Conservation (phyloP, 2,113 vertebrate genomes). For the Phalacrocorax brasilianus region DNA sequence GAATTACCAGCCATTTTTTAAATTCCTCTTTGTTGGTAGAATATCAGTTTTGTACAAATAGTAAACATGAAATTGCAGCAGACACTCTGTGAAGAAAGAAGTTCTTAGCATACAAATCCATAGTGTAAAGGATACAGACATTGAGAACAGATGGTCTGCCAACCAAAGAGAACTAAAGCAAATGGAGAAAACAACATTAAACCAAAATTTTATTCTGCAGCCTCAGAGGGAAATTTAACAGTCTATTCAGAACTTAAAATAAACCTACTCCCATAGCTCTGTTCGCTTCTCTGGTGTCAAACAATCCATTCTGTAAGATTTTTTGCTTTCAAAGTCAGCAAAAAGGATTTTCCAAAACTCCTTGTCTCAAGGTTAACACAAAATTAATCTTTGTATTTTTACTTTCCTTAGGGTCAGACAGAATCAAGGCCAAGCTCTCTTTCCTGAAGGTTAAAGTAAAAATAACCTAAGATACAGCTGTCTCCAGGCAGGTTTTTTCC, state of each 20-base stretch:
- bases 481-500: not conserved
- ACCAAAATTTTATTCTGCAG: not conserved
- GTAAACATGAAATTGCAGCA: conserved; percentile 11
- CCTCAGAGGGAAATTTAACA: not conserved
- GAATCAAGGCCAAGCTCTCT: not conserved
- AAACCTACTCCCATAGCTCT: not conserved
- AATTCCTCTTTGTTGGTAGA: not conserved
- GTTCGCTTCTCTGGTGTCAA: not conserved
- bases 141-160: conserved; percentile 26
- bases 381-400: not conserved
- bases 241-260: not conserved
- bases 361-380: not conserved
- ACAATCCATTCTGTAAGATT: not conserved
- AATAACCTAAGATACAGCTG: not conserved
- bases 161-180: not conserved
- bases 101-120: not conserved
- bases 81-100: not conserved
- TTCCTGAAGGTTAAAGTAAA: not conserved
- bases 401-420: not conserved
- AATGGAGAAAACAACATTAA: conserved; percentile 18
- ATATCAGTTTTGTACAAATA: not conserved
- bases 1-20: not conserved
- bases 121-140: not conserved
- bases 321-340: not conserved
- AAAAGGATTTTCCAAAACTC: not conserved